A percentile compares a stretch with the other conserved stretches of the same genome.
Conservation (phyloP, 1,140 invertebrate species). For the Carposina sasakii region DNA sequence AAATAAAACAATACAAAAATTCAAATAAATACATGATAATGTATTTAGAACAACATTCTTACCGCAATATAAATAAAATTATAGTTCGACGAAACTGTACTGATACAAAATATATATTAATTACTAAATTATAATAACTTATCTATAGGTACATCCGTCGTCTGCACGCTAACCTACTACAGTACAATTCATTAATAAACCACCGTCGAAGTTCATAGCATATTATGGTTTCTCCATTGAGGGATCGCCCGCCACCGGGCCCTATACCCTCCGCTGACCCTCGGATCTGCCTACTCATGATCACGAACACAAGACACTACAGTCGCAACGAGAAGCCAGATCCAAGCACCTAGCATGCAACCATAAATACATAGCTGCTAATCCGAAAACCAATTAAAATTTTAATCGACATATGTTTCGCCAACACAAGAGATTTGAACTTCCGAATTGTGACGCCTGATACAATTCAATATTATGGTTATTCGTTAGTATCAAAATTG, state of each 20-base stretch:
- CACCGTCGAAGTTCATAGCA: constrained; percentile 17
- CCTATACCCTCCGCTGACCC: too few species aligned
- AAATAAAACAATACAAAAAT: constrained; percentile 25
- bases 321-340: too few species aligned
- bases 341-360: too few species aligned
- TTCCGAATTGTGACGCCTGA: too few species aligned
- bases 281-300: too few species aligned
- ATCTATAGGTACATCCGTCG: constrained; percentile 38
- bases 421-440: too few species aligned
- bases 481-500: not conserved
- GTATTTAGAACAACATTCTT: constrained; percentile 61
- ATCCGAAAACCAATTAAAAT: too few species aligned
- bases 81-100: constrained; percentile 47
- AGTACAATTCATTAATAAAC: constrained; percentile 28
- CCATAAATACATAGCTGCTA: too few species aligned
- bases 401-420: not conserved
- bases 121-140: constrained; percentile 48
- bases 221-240: too few species aligned
- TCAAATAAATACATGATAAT: constrained; percentile 48
- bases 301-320: too few species aligned
- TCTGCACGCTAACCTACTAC: constrained; percentile 16
- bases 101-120: constrained; percentile 65
- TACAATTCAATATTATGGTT: too few species aligned
- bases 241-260: too few species aligned
- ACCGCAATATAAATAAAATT: constrained; percentile 52